These are phyloP conservation scores for Aselliscus stoliczkanus DNA, from an alignment of 2,797 vertebrate genomes.

Conservation along the genomic window DNA sequence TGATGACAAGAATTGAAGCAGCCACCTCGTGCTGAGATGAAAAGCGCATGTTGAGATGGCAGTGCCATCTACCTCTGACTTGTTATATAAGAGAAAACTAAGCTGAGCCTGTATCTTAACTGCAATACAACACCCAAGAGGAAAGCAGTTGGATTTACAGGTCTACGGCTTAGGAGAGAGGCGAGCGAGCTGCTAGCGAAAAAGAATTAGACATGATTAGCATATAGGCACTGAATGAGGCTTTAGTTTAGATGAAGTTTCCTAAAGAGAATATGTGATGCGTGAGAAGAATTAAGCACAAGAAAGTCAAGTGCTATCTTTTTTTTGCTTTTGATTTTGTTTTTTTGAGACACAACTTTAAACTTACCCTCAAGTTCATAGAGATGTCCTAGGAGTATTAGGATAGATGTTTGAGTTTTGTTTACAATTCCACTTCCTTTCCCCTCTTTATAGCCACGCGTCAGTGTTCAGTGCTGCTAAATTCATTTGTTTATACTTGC, in stretches of 20 bases:
- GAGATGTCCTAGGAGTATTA: background rate
- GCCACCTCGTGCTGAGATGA: background rate
- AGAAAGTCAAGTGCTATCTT: background rate
- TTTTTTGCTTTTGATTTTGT: background rate
- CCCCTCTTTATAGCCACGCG: background rate
- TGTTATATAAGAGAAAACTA: background rate
- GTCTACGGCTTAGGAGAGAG: background rate
- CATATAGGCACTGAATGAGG: background rate
- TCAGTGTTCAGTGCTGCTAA: constrained; percentile 66
- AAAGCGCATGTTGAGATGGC: background rate
- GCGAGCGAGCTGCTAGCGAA: accelerated
- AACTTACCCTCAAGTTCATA: background rate
- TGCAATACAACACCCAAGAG: background rate
- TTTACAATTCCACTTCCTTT: background rate
- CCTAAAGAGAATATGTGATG: background rate
- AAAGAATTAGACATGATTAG: background rate
- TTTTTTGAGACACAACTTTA: constrained; percentile 8
- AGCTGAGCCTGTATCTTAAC: background rate
- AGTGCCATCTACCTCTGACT: background rate
- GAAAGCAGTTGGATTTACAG: background rate
- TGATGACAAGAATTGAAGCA: background rate
- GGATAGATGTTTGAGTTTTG: background rate
- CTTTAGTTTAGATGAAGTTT: background rate
- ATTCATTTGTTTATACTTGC: constrained; percentile 53
- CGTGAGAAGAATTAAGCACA: background rate